Conservation (phyloP, 2,113 vertebrate genomes). For the Oncorhynchus mykiss region DNA sequence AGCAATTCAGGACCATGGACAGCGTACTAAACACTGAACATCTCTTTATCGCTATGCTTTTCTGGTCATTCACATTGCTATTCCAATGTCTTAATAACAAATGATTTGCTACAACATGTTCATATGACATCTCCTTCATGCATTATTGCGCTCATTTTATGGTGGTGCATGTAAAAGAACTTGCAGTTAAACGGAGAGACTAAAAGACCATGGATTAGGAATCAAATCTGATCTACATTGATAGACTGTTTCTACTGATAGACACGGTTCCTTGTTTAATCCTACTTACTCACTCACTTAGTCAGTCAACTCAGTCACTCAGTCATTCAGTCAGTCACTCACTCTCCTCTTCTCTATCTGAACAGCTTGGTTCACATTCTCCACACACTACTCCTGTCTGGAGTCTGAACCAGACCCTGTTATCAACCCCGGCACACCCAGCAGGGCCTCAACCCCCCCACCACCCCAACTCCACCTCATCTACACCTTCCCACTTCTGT, state of each 20-base stretch:
- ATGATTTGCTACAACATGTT: too few species aligned
- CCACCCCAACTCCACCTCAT: not conserved
- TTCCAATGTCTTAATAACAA: too few species aligned
- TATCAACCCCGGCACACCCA: conserved; percentile 2
- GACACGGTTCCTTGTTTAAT: too few species aligned
- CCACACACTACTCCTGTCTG: not conserved
- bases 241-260: too few species aligned
- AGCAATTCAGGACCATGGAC: not conserved
- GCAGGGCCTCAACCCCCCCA: conserved; percentile 8
- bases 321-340: conserved; percentile 12
- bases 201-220: too few species aligned
- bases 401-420: not conserved
- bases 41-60: too few species aligned
- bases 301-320: conserved; percentile 19
- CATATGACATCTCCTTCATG: too few species aligned
- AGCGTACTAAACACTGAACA: not conserved
- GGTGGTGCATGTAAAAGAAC: not conserved
- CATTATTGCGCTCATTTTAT: not conserved
- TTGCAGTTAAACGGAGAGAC: too few species aligned
- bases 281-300: conserved; percentile 13
- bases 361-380: not conserved
- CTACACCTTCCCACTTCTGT: not conserved
- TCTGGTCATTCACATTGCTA: too few species aligned
- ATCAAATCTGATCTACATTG: too few species aligned
- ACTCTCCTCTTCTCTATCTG: conserved; percentile 6